A percentile compares a stretch with the other conserved stretches of the same genome.
Conservation (phyloP, 2,113 vertebrate genomes). For the Misgurnus anguillicaudatus region DNA sequence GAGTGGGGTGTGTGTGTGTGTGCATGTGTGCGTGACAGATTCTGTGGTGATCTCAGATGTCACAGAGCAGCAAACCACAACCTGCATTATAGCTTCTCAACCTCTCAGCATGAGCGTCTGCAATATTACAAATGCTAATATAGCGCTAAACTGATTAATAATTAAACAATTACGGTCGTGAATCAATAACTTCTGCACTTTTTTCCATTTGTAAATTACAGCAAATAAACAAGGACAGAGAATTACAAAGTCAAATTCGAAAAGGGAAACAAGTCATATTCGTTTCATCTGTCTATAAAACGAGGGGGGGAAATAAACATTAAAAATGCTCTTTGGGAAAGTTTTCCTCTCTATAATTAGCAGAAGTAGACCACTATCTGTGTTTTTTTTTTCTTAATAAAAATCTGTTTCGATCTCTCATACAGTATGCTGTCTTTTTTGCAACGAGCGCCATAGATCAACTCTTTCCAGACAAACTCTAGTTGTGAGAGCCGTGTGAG, state of each 20-base stretch:
- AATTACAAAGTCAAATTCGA: slow-evolving; percentile 99
- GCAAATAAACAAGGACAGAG: slow-evolving; percentile 99
- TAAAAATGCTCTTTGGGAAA: slow-evolving; percentile 84
- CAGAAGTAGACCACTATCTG: slow-evolving; percentile 48
- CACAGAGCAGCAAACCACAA: slow-evolving; percentile 84
- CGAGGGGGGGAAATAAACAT: slow-evolving; percentile 84
- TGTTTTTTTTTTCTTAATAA: slow-evolving; percentile 40
- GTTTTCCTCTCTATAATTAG: slow-evolving; percentile 61
- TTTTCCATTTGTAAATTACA: slow-evolving; percentile 97
- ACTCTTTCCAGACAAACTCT: slow-evolving; percentile 39
- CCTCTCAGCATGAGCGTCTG: slow-evolving; percentile 85
- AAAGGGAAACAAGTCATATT: slow-evolving; percentile 81
- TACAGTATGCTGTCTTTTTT: background rate
- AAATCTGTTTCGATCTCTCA: background rate
- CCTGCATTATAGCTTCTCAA: slow-evolving; percentile 84
- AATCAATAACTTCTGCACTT: slow-evolving; percentile 99
- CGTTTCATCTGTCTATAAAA: slow-evolving; percentile 82
- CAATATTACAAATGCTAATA: slow-evolving; percentile 99
- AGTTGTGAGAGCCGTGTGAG: slow-evolving; percentile 28
- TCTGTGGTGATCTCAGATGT: slow-evolving; percentile 67
- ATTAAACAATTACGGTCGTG: slow-evolving; percentile 99
- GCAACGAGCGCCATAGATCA: slow-evolving; percentile 16
- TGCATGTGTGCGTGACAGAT: slow-evolving; percentile 39
- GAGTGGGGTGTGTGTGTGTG: slow-evolving; percentile 16
- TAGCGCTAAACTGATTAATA: slow-evolving; percentile 99